Conservation (phyloP, 2,113 vertebrate species). For the Clupea harengus region DNA sequence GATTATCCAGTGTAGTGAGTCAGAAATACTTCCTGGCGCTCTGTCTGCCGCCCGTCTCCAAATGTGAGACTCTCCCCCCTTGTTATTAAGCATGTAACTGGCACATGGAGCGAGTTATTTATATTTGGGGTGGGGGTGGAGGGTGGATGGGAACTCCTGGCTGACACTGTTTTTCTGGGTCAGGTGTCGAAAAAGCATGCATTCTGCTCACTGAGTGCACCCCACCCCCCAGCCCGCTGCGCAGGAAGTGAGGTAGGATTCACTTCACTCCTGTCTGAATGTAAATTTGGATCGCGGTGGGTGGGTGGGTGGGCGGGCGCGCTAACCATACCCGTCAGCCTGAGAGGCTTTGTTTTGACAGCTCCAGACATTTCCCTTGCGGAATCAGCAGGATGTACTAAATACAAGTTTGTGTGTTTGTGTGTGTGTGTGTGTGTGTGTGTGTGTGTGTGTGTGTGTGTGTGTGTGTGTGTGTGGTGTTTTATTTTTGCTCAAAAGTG, state of each 20-base stretch:
- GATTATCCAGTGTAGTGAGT: neutral
- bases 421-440: neutral
- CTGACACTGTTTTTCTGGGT: conserved; percentile 74
- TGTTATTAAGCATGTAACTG: conserved; percentile 68
- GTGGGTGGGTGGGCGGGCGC: neutral
- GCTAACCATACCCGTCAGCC: neutral
- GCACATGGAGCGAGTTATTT: conserved; percentile 71
- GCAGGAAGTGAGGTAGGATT: too few species aligned
- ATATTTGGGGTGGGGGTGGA: conserved; percentile 60
- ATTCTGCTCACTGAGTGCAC: neutral
- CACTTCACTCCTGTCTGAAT: neutral
- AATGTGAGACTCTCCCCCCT: conserved; percentile 22
- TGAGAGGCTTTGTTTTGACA: neutral
- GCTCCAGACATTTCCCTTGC: neutral
- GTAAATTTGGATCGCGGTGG: neutral
- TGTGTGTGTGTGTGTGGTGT: conserved; percentile 4
- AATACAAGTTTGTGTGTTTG: neutral
- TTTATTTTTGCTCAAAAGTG: neutral
- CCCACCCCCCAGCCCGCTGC: too few species aligned
- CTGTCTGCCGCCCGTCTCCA: neutral
- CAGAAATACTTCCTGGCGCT: neutral
- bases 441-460: neutral
- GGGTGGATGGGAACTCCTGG: conserved; percentile 35
- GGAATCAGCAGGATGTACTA: neutral
- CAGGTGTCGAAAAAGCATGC: conserved; percentile 51